Evolutionary conservation across 1,140 invertebrate species (phyloP).

Genomic region (Lucilia cuprina): DNA sequence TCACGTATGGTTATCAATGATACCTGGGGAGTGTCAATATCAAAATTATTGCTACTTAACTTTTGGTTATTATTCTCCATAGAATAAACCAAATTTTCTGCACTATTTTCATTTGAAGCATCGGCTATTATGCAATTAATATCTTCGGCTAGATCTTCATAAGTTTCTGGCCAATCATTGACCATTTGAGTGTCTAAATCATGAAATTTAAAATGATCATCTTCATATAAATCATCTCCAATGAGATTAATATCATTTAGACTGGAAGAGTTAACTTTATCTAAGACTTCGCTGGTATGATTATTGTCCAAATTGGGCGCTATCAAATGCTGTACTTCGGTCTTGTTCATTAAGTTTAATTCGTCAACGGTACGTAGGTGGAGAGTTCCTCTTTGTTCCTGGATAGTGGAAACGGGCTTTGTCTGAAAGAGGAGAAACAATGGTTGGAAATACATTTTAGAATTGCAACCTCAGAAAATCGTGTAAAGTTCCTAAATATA

Average conservation of each 20-base stretch:
- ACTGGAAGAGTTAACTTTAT: slow-evolving; percentile 21
- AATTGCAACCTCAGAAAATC: no score
- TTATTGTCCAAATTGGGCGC: slow-evolving; percentile 74
- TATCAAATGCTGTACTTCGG: slow-evolving; percentile 57
- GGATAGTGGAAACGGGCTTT: not conserved
- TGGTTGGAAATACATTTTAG: no score
- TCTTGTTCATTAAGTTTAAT: slow-evolving; percentile 59
- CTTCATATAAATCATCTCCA: not conserved
- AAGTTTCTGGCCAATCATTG: slow-evolving; percentile 51
- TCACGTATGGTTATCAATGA: slow-evolving; percentile 38
- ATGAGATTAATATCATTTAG: slow-evolving; percentile 21
- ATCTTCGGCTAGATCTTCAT: slow-evolving; percentile 52
- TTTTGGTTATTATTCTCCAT: not conserved
- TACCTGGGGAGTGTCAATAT: slow-evolving; percentile 41
- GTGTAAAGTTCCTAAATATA: no score
- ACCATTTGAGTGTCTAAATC: slow-evolving; percentile 44
- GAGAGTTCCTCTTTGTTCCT: slow-evolving; percentile 48
- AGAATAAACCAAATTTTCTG: not conserved
- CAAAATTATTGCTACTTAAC: not conserved
- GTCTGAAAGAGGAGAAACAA: not conserved
- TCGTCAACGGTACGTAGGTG: slow-evolving; percentile 60
- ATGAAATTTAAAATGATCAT: slow-evolving; percentile 37
- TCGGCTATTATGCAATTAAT: slow-evolving; percentile 50
- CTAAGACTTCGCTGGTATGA: not conserved
- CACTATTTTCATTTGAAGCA: not conserved